Percentiles rank a stretch among this genome's conserved stretches.
These are phyloP conservation scores for Cyclina sinensis DNA, from an alignment of 1,140 invertebrate genomes.

Conservation along the genomic window DNA sequence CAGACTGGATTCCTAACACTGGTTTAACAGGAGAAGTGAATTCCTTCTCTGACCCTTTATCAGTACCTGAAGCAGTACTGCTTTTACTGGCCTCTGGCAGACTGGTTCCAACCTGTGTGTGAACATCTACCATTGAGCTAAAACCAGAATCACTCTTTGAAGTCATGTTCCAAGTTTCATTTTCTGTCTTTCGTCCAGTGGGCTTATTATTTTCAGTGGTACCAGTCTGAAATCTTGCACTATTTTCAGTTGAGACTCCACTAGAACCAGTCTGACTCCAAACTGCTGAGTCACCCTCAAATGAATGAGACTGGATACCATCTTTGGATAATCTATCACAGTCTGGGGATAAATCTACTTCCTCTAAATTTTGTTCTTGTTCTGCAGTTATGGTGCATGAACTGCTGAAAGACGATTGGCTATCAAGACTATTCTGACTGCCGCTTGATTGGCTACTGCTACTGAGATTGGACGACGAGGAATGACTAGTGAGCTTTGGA, in stretches of 20 bases:
- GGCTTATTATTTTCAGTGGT: conserved; percentile 13
- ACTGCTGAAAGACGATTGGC: conserved; percentile 82
- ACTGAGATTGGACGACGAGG: conserved; percentile 76
- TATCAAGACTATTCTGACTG: conserved; percentile 83
- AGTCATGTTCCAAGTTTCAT: conserved; percentile 21
- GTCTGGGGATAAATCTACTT: conserved; percentile 34
- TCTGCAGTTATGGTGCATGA: conserved; percentile 82
- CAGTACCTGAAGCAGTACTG: conserved; percentile 6
- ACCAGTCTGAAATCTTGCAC: conserved; percentile 2
- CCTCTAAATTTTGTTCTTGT: conserved; percentile 68
- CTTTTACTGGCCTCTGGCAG: not conserved
- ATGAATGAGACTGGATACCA: conserved; percentile 10
- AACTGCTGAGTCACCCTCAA: conserved; percentile 34
- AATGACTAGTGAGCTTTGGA: conserved; percentile 64
- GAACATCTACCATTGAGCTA: conserved; percentile 43
- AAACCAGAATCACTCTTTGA: conserved; percentile 36
- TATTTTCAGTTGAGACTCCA: not conserved
- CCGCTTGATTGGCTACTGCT: conserved; percentile 83
- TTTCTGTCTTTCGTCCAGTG: not conserved
- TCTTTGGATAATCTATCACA: conserved; percentile 26
- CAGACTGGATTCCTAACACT: conserved; percentile 79
- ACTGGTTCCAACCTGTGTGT: not conserved
- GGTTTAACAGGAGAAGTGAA: conserved; percentile 65
- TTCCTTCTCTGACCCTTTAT: conserved; percentile 35
- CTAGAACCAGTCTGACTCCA: conserved; percentile 37